Conservation (phyloP, 1,140 invertebrate genomes). For the Brachionus angularis region DNA sequence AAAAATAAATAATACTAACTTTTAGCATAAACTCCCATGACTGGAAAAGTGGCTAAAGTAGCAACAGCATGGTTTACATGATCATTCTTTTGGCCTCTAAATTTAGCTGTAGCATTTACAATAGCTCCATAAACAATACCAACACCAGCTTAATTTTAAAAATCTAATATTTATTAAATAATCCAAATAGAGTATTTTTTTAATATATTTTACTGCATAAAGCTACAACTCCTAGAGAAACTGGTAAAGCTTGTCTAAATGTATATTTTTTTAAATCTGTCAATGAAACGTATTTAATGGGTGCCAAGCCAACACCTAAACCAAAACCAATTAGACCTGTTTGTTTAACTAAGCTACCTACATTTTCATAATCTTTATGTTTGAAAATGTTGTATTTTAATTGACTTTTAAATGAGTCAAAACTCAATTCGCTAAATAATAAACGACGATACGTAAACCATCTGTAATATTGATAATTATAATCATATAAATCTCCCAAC, state of each 20-base stretch:
- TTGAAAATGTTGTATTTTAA: slow-evolving; percentile 22
- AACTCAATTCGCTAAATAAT: slow-evolving; percentile 6
- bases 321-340: slow-evolving; percentile 5
- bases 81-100: slow-evolving; percentile 23
- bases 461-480: slow-evolving; percentile 19
- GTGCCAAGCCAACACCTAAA: neutral
- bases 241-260: slow-evolving; percentile 1
- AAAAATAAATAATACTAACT: neutral
- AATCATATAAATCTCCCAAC: slow-evolving; percentile 21
- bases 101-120: slow-evolving; percentile 34
- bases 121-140: slow-evolving; percentile 26
- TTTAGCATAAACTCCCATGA: slow-evolving; percentile 18
- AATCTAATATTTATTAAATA: neutral
- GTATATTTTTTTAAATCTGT: neutral
- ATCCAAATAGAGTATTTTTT: neutral
- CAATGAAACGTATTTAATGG: neutral
- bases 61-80: slow-evolving; percentile 1
- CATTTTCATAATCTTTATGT: slow-evolving; percentile 36
- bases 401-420: neutral
- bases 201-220: neutral
- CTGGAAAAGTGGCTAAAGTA: slow-evolving; percentile 5
- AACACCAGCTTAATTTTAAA: neutral
- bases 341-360: slow-evolving; percentile 22
- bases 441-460: slow-evolving; percentile 29
- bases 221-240: slow-evolving; percentile 3